phyloP scores from a whole-genome alignment of 53 echinoderm and acorn worm genomes.

The Actinopyga echinites region DNA sequence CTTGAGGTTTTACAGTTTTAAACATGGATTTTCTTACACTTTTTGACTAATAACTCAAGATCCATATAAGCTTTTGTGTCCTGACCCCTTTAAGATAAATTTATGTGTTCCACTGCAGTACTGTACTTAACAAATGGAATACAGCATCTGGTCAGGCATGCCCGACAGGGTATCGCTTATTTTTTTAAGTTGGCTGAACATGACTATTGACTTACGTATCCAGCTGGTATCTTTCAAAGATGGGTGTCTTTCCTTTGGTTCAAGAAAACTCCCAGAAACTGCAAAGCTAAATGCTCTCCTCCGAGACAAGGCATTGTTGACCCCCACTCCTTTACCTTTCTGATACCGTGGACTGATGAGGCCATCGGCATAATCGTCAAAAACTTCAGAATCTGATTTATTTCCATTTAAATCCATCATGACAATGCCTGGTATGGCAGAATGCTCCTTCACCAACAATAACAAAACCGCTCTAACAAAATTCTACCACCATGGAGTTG shows the following conservation, averaged over 20 bases:
- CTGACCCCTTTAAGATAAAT: no score
- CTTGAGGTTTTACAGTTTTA: no score
- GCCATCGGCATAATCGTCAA: not conserved
- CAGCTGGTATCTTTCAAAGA: constrained; percentile 24
- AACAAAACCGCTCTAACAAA: not conserved
- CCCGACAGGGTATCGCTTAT: no score
- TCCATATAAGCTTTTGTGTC: no score
- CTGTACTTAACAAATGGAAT: no score
- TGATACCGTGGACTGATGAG: constrained; percentile 25
- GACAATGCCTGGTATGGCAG: not conserved
- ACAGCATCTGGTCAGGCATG: no score
- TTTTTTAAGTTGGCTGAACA: no score
- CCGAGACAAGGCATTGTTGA: not conserved
- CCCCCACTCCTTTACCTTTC: not conserved
- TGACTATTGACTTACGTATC: constrained; percentile 22
- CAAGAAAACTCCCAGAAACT: not conserved
- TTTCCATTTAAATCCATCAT: constrained; percentile 21
- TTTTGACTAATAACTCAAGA: no score
- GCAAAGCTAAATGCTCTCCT: constrained; percentile 16
- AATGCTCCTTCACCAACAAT: not conserved
- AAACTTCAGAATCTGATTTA: constrained; percentile 4
- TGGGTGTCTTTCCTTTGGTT: not conserved
- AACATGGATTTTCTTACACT: no score
- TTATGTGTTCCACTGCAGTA: no score
- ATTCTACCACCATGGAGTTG: not conserved